phyloP scores from a whole-genome alignment of 1,140 invertebrate species.

The Drosophila tsacasi region DNA sequence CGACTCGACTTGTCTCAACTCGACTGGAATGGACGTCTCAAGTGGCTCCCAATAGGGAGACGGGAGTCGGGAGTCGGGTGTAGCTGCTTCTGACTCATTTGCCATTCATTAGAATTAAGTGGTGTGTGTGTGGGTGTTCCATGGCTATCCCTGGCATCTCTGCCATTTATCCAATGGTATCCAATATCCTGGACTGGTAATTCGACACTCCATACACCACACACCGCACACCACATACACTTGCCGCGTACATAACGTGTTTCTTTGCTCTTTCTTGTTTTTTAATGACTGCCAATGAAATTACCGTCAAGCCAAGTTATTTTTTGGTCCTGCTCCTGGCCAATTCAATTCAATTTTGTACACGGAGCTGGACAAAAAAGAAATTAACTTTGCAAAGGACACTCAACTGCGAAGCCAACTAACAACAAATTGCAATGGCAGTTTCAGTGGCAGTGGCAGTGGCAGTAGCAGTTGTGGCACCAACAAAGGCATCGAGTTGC shows the following conservation, averaged over 20 bases:
- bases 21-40: constrained; percentile 56
- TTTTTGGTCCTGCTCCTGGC: constrained; percentile 12
- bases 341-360: constrained; percentile 70
- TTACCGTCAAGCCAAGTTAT: constrained; percentile 60
- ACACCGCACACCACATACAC: constrained; percentile 11
- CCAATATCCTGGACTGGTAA: constrained; percentile 55
- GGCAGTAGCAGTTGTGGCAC: too few species aligned
- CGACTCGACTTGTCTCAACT: constrained; percentile 39
- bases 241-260: constrained; percentile 20
- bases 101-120: constrained; percentile 52
- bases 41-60: constrained; percentile 18
- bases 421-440: constrained; percentile 56
- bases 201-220: constrained; percentile 38
- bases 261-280: background rate
- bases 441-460: background rate
- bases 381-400: constrained; percentile 68
- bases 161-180: constrained; percentile 24
- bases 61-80: background rate
- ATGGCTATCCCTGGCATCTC: background rate
- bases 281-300: constrained; percentile 76
- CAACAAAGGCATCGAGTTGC: constrained; percentile 70
- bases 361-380: constrained; percentile 29
- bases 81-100: constrained; percentile 58
- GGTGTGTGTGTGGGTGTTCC: constrained; percentile 17
- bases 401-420: constrained; percentile 62